Percentiles rank a stretch among this genome's conserved stretches.
Evolutionary conservation across 2,888 invertebrate genomes (phyloP).

Genomic region (Pristionchus exspectatus): DNA sequence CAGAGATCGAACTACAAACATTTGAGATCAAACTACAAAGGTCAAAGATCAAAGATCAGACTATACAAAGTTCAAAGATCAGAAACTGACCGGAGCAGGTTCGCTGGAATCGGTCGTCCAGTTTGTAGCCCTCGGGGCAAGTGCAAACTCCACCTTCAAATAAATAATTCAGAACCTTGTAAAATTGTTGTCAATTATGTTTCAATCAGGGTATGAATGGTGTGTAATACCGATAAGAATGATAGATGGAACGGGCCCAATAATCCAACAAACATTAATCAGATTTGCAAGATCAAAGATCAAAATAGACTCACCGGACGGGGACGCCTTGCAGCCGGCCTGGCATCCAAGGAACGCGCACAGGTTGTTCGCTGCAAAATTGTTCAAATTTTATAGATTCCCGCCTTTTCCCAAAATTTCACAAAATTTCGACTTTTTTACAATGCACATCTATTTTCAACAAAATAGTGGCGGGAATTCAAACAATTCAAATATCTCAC

Average conservation of each 20-base stretch:
- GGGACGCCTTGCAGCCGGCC: conserved; percentile 92
- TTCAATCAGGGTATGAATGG: conserved; percentile 60
- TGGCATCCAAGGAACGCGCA: conserved; percentile 92
- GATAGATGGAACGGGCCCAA: neutral
- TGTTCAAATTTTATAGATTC: conserved; percentile 12
- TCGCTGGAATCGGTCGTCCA: conserved; percentile 88
- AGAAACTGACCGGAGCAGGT: conserved; percentile 86
- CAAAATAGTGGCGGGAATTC: neutral
- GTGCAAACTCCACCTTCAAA: conserved; percentile 84
- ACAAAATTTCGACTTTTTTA: neutral
- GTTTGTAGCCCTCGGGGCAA: conserved; percentile 89
- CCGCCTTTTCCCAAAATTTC: neutral
- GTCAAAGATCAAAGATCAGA: neutral
- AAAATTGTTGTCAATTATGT: neutral
- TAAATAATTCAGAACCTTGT: neutral
- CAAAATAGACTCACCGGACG: conserved; percentile 83
- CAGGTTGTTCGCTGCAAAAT: conserved; percentile 85
- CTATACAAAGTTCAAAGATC: neutral
- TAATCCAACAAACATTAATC: neutral
- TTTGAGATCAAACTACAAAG: too few relatives aligned
- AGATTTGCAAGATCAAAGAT: neutral
- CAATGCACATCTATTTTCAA: neutral
- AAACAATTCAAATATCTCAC: conserved; percentile 59
- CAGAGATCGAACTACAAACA: too few relatives aligned
- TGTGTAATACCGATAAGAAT: conserved; percentile 81